phyloP scores from a whole-genome alignment of 2,888 invertebrate species.

The Protonemura montana region DNA sequence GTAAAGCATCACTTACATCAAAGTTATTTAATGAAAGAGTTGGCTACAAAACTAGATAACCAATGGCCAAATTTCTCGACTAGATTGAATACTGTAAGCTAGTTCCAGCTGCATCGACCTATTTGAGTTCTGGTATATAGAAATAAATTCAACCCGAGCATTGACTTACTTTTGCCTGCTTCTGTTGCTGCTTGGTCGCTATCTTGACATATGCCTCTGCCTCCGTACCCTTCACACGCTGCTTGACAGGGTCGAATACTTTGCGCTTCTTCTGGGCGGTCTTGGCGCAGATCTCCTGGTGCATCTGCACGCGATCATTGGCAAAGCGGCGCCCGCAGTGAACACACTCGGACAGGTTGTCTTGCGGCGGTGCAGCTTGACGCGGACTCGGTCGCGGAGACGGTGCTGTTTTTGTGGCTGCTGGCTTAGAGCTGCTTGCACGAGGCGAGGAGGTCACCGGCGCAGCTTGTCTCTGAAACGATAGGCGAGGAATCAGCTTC shows the following conservation, averaged over 20 bases:
- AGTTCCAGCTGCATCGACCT: no score
- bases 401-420: not conserved
- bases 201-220: slow-evolving; percentile 76
- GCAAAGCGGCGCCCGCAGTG: slow-evolving; percentile 84
- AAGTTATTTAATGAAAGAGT: no score
- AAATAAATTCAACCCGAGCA: not conserved
- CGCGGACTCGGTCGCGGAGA: slow-evolving; percentile 2
- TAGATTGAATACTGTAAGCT: no score
- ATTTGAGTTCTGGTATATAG: no score
- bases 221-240: slow-evolving; percentile 90
- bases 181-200: slow-evolving; percentile 53
- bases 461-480: not conserved
- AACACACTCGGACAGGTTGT: slow-evolving; percentile 68
- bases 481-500: not conserved
- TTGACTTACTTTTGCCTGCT: slow-evolving; percentile 43
- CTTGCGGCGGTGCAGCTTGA: slow-evolving; percentile 52
- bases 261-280: slow-evolving; percentile 83
- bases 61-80: no score
- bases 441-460: not conserved
- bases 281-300: slow-evolving; percentile 85
- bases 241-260: slow-evolving; percentile 89
- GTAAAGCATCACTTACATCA: no score
- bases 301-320: slow-evolving; percentile 79
- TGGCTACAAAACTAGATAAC: no score
- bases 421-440: not conserved